Evolutionary conservation across 2,888 invertebrate genomes (phyloP), one percentile per base, ranked within the genome.

Genomic region (Macrosoma leucophasiata): DNA sequence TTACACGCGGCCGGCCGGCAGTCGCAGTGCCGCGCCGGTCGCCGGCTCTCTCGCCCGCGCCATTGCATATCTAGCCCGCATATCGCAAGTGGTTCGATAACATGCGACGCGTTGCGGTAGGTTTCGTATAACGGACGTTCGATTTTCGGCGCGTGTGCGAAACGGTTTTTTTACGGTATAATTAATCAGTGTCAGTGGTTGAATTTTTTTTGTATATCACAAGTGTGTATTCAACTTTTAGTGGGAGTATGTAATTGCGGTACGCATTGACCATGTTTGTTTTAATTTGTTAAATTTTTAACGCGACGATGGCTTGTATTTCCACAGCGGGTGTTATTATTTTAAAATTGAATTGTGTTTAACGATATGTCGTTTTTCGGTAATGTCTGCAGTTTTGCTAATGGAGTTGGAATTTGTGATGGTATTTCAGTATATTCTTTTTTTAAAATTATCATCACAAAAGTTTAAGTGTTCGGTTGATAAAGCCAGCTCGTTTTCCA

Each of bases 1-100:
- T 56, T 59, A 56, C 78, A 74, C 75, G 77, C 75, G 73, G 76
- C 62, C 70, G 64, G 65, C 60, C 62, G 66, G 66, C 62, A 60
- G 58, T 74, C 79, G 78, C 81, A 78, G 77, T 77, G 77, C 70
- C 73, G 73, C 69, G 79, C 72, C 76, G 77, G 57, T 60, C 62
- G 73, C 70, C 76, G 77, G 72, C 71, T 47, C 43, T 46, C 51
- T 38, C 57, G 63, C 67, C 43, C 72, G 81, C 59, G 62, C 64
- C 41, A 36, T 41, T 46, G 48, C 44, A 44, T 9, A 44, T 50
- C 40, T 22, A n/a, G 26, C 33, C 20, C 18, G 26, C 17, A 15
- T 33, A 24, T 61, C 64, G 58, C 53, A 39, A 46, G 30, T 36
- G 23, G 37, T 39, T 56, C 63, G 62, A 58, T 67, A 65, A 68